phyloP scores from a whole-genome alignment of 2,888 invertebrate genomes.

The Myathropa florea region DNA sequence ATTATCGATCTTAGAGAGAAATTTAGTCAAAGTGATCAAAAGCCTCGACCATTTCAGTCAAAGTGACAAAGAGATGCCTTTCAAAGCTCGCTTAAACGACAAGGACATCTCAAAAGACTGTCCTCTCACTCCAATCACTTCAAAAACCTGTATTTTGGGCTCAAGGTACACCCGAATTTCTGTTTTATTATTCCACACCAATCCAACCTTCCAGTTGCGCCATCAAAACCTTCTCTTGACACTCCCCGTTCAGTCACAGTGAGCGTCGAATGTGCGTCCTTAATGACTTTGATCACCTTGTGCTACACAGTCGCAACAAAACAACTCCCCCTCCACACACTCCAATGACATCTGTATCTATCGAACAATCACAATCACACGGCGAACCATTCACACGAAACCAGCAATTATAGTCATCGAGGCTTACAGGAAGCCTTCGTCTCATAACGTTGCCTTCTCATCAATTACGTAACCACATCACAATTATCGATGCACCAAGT shows the following conservation, averaged over 20 bases:
- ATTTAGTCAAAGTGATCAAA: too few relatives aligned
- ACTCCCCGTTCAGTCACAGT: not conserved
- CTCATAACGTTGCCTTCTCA: not conserved
- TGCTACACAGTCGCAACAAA: not conserved
- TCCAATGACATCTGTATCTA: too few relatives aligned
- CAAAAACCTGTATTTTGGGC: not conserved
- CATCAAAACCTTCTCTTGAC: not conserved
- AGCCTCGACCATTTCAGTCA: too few relatives aligned
- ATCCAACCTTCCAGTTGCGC: not conserved
- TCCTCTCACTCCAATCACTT: not conserved
- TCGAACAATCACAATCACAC: too few relatives aligned
- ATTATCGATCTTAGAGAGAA: too few relatives aligned
- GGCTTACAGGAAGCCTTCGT: not conserved
- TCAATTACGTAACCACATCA: constrained; percentile 12
- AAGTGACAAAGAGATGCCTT: not conserved
- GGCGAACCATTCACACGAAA: not conserved
- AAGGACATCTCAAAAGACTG: not conserved
- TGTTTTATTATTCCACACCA: not conserved
- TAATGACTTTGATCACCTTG: not conserved
- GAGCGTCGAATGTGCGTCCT: not conserved
- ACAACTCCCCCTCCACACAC: not conserved
- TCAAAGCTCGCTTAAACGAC: not conserved
- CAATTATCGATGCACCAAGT: constrained; percentile 6
- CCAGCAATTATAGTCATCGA: not conserved
- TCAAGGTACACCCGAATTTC: not conserved